Evolutionary conservation across 2,888 invertebrate genomes (phyloP), one percentile per base, ranked within the genome.

Genomic region (Yponomeuta malinellus): DNA sequence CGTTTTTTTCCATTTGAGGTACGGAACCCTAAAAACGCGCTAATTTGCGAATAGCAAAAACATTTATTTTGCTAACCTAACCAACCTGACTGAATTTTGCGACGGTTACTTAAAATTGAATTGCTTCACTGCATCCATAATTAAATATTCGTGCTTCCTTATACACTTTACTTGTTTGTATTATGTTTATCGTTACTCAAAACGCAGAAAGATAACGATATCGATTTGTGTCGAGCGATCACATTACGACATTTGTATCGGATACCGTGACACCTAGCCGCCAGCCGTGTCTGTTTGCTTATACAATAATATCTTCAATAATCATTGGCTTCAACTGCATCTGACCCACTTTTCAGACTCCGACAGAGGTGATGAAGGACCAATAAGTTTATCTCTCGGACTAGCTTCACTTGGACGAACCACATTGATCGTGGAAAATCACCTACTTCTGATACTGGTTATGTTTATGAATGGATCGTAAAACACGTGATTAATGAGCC

Each of bases 181-280:
- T 43, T 43, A 43, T 43, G 43, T 81, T 81, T 87, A 88, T 90
- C 86, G 79, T 83, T 82, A 87, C 79, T 85, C 84, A 86, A 86
- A 85, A 59, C 52, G 52, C 80, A 83, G 75, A 77, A 78, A 70
- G 72, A 73, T 29, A 63, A 69, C 84, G 86, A 87, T 88, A 89
- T 88, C 85, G 85, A 87, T 86, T 87, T 79, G 81, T 85, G 86
- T 81, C 83, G 78, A 78, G 74, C 78, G 85, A 88, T 89, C 86
- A 80, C 80, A 83, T 89, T 88, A 85, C 89, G 82, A 88, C 80
- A 86, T 43, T 43, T 6, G 43, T 80, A 87, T 78, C 78, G 81
- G 83, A 87, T 83, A 85, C 84, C 80, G 67, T 81, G 86, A 85
- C 85, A 85, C 83, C 84, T 84, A 86, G 82, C 85, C 86, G 85